Conservation (phyloP, 2,888 invertebrate genomes). For the Hemistola chrysoprasaria region DNA sequence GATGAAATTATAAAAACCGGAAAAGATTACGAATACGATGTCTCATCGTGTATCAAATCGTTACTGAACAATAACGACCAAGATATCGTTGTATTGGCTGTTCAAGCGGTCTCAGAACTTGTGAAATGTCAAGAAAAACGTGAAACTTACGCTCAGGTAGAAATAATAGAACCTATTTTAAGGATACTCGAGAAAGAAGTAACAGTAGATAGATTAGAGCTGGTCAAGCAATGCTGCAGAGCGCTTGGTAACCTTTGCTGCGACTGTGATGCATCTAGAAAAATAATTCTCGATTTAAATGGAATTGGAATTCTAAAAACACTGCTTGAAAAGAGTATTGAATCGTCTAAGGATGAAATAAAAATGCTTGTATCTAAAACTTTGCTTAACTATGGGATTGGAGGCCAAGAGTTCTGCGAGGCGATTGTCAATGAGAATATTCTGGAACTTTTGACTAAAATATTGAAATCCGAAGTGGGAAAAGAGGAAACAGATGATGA, state of each 20-base stretch:
- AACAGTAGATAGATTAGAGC: constrained; percentile 66
- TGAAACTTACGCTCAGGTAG: constrained; percentile 84
- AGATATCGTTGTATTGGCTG: constrained; percentile 79
- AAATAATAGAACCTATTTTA: constrained; percentile 82
- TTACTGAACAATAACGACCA: constrained; percentile 68
- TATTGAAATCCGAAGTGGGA: constrained; percentile 73
- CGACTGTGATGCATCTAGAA: constrained; percentile 88
- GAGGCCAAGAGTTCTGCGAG: constrained; percentile 86
- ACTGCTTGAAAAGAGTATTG: constrained; percentile 56
- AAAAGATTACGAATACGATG: constrained; percentile 70
- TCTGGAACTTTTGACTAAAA: constrained; percentile 75
- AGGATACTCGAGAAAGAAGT: constrained; percentile 69
- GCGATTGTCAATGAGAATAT: constrained; percentile 80
- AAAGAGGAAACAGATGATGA: constrained; percentile 81
- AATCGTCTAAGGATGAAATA: constrained; percentile 68
- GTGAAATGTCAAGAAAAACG: constrained; percentile 90
- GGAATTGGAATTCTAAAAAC: constrained; percentile 75
- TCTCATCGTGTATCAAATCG: constrained; percentile 64
- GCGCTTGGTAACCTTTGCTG: constrained; percentile 95
- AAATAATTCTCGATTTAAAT: constrained; percentile 67
- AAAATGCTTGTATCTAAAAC: constrained; percentile 87
- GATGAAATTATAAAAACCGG: constrained; percentile 68
- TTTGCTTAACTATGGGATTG: constrained; percentile 90
- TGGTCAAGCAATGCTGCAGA: constrained; percentile 88
- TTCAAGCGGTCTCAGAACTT: constrained; percentile 90